Conservation (phyloP, 2,113 vertebrate species). For the Nannospalax galili region DNA sequence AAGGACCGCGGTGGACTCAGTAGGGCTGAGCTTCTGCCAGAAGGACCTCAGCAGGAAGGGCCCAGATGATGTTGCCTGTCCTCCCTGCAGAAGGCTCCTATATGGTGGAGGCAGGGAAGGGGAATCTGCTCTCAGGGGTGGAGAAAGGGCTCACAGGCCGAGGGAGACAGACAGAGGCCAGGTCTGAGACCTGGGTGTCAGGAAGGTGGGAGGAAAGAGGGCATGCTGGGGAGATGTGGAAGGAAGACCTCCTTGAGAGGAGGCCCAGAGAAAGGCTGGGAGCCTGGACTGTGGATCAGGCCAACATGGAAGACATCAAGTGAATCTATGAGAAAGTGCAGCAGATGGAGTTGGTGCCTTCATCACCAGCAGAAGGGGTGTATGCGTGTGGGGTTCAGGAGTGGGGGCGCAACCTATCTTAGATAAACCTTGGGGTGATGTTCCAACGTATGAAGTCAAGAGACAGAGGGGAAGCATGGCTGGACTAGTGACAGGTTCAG, state of each 20-base stretch:
- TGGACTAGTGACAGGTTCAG: background rate
- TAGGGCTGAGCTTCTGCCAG: no score
- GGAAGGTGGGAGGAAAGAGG: background rate
- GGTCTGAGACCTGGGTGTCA: background rate
- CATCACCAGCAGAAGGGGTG: accelerated
- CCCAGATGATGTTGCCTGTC: background rate
- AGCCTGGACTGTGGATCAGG: background rate
- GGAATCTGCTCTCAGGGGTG: background rate
- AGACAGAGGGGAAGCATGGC: background rate
- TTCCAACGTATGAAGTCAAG: background rate
- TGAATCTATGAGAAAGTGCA: accelerated
- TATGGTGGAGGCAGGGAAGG: background rate
- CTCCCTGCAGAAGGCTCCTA: background rate
- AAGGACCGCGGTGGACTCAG: no score
- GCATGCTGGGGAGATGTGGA: no score
- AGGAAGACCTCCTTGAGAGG: accelerated
- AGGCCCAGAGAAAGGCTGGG: background rate
- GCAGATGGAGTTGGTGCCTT: background rate
- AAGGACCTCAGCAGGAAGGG: background rate
- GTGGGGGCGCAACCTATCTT: background rate
- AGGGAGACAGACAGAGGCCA: background rate
- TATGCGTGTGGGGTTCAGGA: background rate
- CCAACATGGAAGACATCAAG: background rate
- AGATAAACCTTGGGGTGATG: no score
- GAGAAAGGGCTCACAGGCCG: background rate